These are phyloP conservation scores for Pampusana beccarii DNA, from an alignment of 2,113 vertebrate species.

Conservation along the genomic window DNA sequence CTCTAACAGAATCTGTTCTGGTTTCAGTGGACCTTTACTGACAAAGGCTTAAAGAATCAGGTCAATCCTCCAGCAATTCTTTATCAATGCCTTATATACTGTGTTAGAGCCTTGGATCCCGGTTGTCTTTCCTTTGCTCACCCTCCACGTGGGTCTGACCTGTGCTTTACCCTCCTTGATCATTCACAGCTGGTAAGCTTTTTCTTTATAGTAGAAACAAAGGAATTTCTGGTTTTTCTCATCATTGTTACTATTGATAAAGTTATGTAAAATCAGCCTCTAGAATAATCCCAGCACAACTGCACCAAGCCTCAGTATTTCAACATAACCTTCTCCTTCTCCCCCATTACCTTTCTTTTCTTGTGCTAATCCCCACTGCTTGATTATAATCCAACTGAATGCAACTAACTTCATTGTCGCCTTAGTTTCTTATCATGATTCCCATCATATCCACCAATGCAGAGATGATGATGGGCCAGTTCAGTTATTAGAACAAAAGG, in stretches of 20 bases:
- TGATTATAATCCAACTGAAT: neutral
- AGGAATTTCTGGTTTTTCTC: neutral
- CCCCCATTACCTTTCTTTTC: neutral
- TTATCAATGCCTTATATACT: neutral
- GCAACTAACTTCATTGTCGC: neutral
- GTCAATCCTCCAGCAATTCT: neutral
- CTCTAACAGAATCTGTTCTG: neutral
- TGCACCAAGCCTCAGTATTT: neutral
- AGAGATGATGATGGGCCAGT: neutral
- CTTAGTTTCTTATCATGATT: neutral
- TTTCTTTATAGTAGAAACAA: neutral
- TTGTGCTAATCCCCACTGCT: neutral
- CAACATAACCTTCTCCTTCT: neutral
- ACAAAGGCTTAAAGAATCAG: neutral
- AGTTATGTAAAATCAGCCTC: neutral
- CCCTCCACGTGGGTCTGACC: neutral
- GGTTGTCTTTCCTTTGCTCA: neutral
- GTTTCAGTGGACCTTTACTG: neutral
- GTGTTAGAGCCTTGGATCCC: neutral
- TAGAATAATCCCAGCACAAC: neutral
- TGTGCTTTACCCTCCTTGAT: neutral
- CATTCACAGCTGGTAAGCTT: neutral
- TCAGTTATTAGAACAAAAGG: neutral
- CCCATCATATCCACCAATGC: neutral
- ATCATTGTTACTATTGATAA: neutral